These are phyloP conservation scores for Dryobates pubescens DNA, from an alignment of 2,797 vertebrate species.

Conservation along the genomic window DNA sequence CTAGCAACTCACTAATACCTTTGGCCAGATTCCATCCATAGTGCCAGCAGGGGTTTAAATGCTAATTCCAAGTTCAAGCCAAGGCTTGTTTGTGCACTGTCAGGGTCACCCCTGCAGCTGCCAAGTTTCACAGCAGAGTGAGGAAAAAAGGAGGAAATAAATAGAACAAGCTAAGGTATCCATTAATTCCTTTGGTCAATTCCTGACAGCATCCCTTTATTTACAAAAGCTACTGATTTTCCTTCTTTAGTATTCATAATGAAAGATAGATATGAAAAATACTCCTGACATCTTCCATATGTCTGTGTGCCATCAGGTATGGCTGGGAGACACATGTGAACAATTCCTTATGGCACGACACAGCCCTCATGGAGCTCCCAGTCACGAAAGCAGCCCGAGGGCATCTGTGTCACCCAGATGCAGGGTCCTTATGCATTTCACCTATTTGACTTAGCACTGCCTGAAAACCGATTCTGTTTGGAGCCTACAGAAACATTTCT, in stretches of 20 bases:
- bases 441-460: background rate
- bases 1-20: background rate
- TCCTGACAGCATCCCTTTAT: background rate
- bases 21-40: background rate
- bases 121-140: background rate
- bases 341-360: background rate
- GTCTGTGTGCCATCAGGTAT: background rate
- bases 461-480: background rate
- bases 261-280: background rate
- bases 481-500: background rate
- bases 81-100: background rate
- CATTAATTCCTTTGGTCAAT: accelerated
- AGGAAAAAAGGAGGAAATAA: background rate
- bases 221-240: background rate
- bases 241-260: background rate
- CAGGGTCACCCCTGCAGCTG: background rate
- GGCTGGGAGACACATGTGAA: background rate
- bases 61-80: background rate
- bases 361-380: background rate
- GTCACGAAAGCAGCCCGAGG: background rate
- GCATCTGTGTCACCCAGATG: accelerated
- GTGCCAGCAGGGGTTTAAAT: background rate
- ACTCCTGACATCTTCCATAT: background rate
- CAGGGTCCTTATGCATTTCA: background rate
- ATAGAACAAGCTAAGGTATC: background rate